Evolutionary conservation across 2,888 invertebrate species (phyloP), one percentile per base, ranked within the genome.

Genomic region (Acheta domesticus): DNA sequence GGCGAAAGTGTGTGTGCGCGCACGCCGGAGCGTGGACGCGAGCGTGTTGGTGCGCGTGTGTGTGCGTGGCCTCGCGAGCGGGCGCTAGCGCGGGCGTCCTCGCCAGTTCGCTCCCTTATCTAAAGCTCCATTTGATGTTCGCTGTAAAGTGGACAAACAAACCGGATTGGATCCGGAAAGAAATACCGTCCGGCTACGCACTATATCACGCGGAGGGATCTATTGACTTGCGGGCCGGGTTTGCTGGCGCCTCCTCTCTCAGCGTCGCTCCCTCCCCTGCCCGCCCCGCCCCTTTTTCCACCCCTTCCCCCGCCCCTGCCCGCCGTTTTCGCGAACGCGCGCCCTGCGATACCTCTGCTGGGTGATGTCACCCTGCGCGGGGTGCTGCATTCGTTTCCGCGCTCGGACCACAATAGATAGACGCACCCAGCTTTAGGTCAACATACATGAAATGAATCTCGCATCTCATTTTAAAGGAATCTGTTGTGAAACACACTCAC

Each of bases 121-220:
- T 62, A 62, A 62, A 62, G 62, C 62, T 62, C 62, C 62, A 19
- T 62, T 62, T 62, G 62, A 62, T 62, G 62, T 62, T 14, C 62
- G 62, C 62, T 62, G 62, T 62, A 62, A 62, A 62, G 62, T 62
- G 62, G 62, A 62, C 62, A 62, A 62, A 62, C 62, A 62, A 62
- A 62, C 62, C n/a, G 62, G 62, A 62, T 62, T 62, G 62, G 62
- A 19, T 62, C n/a, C 62, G 62, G 16, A 62, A 62, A 62, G 62
- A 62, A 62, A 62, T n/a, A 62, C 62, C 62, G 62, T 62, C 62
- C 62, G n/a, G n/a, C 62, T 19, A n/a, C 62, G 62, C 62, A 62
- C 62, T 62, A 62, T 62, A 62, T 62, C 62, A 62, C 62, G 62
- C 62, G 62, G 62, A 62, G 62, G 62, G 62, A 62, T 62, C 62